A percentile compares a stretch with the other conserved stretches of the same genome.
Evolutionary conservation across 2,797 vertebrate species (phyloP).

Genomic region (Gymnoscopelus microlampas): DNA sequence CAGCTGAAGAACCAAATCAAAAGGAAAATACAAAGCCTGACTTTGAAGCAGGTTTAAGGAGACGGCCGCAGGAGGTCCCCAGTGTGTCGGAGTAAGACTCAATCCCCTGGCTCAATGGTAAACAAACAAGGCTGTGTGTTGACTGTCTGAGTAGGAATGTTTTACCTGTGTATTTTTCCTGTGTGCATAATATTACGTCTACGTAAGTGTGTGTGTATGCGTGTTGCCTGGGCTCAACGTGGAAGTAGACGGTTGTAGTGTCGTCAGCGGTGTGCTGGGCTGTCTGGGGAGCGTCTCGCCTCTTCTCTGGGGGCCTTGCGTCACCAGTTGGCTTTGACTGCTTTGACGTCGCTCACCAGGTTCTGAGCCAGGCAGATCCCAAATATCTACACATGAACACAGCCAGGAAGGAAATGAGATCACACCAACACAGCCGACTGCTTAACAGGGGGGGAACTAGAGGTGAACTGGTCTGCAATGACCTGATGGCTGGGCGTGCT

Average conservation of each 20-base stretch:
- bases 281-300: slow-evolving; percentile 23
- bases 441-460: background rate
- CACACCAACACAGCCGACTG: background rate
- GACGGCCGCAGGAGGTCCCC: slow-evolving; percentile 18
- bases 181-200: background rate
- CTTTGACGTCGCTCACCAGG: slow-evolving; percentile 90
- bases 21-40: slow-evolving; percentile 29
- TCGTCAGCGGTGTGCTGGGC: slow-evolving; percentile 45
- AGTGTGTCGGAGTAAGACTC: slow-evolving; percentile 44
- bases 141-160: slow-evolving; percentile 45
- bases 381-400: slow-evolving; percentile 82
- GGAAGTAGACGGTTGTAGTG: slow-evolving; percentile 22
- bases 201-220: slow-evolving; percentile 20
- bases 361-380: slow-evolving; percentile 94
- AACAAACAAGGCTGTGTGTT: slow-evolving; percentile 45
- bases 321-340: slow-evolving; percentile 95
- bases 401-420: slow-evolving; percentile 18
- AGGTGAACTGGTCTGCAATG: background rate
- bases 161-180: slow-evolving; percentile 9
- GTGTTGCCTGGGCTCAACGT: slow-evolving; percentile 53
- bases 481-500: background rate
- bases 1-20: slow-evolving; percentile 37
- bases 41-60: slow-evolving; percentile 40
- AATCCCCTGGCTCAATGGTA: slow-evolving; percentile 55
- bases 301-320: slow-evolving; percentile 30